Conservation (phyloP, 2,113 vertebrate genomes). For the Emberiza fucata region DNA sequence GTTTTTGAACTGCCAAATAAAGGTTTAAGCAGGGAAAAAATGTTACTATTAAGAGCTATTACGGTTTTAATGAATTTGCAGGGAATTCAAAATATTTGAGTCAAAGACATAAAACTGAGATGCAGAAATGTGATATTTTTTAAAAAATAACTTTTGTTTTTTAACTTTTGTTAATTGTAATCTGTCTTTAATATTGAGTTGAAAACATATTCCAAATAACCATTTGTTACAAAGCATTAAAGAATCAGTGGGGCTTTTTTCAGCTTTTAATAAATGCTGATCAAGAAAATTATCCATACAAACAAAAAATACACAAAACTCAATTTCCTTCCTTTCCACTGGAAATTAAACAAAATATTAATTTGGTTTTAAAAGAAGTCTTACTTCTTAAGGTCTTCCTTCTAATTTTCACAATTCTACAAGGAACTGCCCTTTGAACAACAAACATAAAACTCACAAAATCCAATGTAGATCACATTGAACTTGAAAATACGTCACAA, state of each 20-base stretch:
- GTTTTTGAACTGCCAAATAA: slow-evolving; percentile 8
- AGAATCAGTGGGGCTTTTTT: not conserved
- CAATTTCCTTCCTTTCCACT: not conserved
- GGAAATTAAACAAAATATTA: not conserved
- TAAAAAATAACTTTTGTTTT: not conserved
- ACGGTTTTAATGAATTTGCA: not conserved
- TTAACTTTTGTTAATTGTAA: not conserved
- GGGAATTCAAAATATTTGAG: not conserved
- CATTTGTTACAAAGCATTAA: not conserved
- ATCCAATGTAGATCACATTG: not conserved
- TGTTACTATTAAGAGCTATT: not conserved
- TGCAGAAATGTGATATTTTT: not conserved
- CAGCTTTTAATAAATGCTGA: not conserved
- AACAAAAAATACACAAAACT: not conserved
- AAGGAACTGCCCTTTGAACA: not conserved
- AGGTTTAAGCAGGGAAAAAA: not conserved
- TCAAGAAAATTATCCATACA: not conserved
- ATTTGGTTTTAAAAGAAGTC: not conserved
- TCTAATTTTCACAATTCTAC: not conserved
- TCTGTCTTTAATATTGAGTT: not conserved
- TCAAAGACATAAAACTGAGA: not conserved
- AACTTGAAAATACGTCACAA: not conserved
- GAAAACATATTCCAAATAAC: not conserved
- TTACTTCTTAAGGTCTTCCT: not conserved
- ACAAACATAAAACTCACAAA: not conserved